phyloP scores from a whole-genome alignment of 2,888 invertebrate species.

The Acanthococcus lagerstroemiae region DNA sequence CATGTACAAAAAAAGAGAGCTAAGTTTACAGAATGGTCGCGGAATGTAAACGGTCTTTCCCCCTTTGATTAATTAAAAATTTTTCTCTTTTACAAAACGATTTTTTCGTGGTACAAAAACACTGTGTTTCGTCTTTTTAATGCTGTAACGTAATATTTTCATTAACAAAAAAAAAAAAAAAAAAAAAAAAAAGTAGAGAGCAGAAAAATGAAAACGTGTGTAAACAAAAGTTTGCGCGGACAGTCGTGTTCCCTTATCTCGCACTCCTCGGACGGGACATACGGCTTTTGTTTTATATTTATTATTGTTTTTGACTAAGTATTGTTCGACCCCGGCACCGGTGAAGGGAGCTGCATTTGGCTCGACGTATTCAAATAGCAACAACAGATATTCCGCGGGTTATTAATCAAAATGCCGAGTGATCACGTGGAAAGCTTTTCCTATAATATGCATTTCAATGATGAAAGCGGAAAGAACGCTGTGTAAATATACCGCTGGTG shows the following conservation, averaged over 20 bases:
- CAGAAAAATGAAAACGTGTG: not conserved
- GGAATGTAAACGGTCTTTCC: not conserved
- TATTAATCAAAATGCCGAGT: constrained; percentile 19
- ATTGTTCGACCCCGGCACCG: no score
- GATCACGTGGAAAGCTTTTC: constrained; percentile 11
- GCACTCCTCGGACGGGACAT: not conserved
- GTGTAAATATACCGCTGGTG: constrained; percentile 4
- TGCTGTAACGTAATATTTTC: not conserved
- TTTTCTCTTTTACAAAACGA: no score
- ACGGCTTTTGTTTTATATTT: constrained; percentile 18
- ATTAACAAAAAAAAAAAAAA: not conserved
- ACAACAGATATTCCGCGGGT: not conserved
- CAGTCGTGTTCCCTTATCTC: not conserved
- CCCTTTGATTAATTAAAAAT: not conserved
- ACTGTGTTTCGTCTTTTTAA: not conserved
- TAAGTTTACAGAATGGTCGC: not conserved
- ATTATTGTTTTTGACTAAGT: constrained; percentile 6
- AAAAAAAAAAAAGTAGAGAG: not conserved
- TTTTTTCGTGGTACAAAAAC: not conserved
- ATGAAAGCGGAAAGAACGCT: constrained; percentile 1
- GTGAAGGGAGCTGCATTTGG: no score
- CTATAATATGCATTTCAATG: no score
- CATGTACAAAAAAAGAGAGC: no score
- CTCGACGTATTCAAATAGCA: not conserved
- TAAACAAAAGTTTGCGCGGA: not conserved